A percentile compares a stretch with the other conserved stretches of the same genome.
Evolutionary conservation across 2,113 vertebrate species (phyloP).

Genomic region (Puntigrus tetrazona): DNA sequence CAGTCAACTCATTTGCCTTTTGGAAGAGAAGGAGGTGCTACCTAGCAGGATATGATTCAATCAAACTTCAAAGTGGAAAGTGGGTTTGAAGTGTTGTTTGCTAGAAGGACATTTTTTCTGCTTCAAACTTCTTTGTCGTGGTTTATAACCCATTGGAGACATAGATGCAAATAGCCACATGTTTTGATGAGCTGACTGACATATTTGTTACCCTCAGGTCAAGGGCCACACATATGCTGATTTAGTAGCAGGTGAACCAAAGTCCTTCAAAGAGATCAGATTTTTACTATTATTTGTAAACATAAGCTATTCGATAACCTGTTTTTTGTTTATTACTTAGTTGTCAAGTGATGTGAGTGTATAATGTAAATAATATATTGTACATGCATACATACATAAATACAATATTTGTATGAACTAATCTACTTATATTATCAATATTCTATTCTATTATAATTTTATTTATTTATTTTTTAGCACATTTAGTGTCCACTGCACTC

Average conservation of each 20-base stretch:
- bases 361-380: not conserved
- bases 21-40: conserved; percentile 92
- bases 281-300: conserved; percentile 9
- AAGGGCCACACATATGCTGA: conserved; percentile 11
- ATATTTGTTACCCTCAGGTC: conserved; percentile 16
- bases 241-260: conserved; percentile 25
- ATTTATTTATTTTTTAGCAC: not conserved
- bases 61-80: conserved; percentile 40
- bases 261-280: not conserved
- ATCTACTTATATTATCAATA: no score
- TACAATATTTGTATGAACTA: no score
- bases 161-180: conserved; percentile 26
- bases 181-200: conserved; percentile 21
- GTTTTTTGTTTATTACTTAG: not conserved
- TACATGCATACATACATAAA: no score
- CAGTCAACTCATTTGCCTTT: conserved; percentile 86
- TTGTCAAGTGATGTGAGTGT: not conserved
- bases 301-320: not conserved
- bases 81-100: conserved; percentile 31
- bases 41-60: conserved; percentile 85
- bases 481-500: not conserved
- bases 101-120: not conserved
- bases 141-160: conserved; percentile 42
- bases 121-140: not conserved
- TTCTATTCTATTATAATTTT: not conserved